Evolutionary conservation across 2,888 invertebrate genomes (phyloP).

Genomic region (Drosophila longiperda): DNA sequence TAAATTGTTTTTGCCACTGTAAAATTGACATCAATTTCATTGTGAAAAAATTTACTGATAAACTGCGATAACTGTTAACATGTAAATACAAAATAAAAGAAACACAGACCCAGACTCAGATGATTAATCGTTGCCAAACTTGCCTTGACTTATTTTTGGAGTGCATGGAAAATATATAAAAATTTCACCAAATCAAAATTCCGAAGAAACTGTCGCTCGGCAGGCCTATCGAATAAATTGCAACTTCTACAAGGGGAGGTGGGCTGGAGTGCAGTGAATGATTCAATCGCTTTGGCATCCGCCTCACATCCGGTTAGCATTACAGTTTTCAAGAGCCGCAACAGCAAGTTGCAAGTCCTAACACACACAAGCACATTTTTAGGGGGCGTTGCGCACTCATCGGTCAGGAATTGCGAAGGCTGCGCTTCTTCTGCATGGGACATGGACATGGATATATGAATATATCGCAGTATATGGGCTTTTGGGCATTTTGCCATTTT

Average conservation of each 20-base stretch:
- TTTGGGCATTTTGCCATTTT: background rate
- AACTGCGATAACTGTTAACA: constrained; percentile 36
- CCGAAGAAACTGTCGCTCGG: constrained; percentile 62
- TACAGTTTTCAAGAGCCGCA: constrained; percentile 45
- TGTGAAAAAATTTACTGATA: constrained; percentile 42
- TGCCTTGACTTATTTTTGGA: constrained; percentile 71
- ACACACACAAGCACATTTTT: constrained; percentile 37
- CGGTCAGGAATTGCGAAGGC: constrained; percentile 67
- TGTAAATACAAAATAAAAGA: constrained; percentile 38
- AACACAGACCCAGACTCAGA: constrained; percentile 19
- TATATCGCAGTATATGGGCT: background rate
- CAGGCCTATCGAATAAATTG: constrained; percentile 51
- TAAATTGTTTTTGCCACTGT: constrained; percentile 43
- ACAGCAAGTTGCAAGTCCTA: constrained; percentile 21
- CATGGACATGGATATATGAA: constrained; percentile 14
- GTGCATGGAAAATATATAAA: constrained; percentile 42
- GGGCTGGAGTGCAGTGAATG: constrained; percentile 42
- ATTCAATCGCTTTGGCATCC: constrained; percentile 83
- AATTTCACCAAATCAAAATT: constrained; percentile 66
- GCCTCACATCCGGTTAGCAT: constrained; percentile 82
- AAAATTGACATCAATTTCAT: constrained; percentile 36
- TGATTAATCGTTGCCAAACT: constrained; percentile 63
- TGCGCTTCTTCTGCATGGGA: constrained; percentile 51
- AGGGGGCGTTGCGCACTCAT: constrained; percentile 72
- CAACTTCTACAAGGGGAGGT: constrained; percentile 27